Evolutionary conservation across 2,113 vertebrate genomes (phyloP).

Genomic region (Corythornis vintsioides): DNA sequence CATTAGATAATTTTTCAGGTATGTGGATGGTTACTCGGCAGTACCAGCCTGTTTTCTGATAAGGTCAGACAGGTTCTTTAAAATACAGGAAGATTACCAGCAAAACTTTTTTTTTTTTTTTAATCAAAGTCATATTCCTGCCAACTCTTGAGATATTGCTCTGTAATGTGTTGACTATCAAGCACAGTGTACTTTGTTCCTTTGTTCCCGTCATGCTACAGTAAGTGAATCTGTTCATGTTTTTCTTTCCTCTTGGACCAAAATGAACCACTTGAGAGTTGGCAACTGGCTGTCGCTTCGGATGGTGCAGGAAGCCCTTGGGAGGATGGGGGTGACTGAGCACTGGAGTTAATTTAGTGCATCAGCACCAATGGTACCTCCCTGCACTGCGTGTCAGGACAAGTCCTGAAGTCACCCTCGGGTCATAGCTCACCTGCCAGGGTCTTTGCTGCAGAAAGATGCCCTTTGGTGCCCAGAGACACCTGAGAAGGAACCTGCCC

Average conservation of each 20-base stretch:
- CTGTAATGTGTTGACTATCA: neutral
- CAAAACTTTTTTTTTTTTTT: neutral
- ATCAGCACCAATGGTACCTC: neutral
- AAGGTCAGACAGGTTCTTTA: neutral
- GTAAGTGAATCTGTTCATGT: neutral
- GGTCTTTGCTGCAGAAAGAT: neutral
- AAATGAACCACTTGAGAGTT: neutral
- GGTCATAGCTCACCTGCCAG: neutral
- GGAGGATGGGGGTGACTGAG: neutral
- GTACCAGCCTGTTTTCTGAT: neutral
- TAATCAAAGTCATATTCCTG: constrained; percentile 6
- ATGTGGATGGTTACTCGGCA: neutral
- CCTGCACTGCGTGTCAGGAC: neutral
- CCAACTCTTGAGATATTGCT: constrained; percentile 5
- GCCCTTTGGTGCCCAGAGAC: neutral
- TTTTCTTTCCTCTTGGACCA: neutral
- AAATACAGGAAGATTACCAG: neutral
- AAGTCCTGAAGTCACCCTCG: neutral
- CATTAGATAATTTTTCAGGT: neutral
- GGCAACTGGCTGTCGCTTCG: neutral
- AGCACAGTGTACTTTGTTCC: constrained; percentile 18
- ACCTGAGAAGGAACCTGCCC: neutral
- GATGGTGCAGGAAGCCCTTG: neutral
- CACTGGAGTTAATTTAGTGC: fast-evolving
- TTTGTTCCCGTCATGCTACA: neutral